Base-by-base conservation (phyloP, 2,888 invertebrate genomes). In the Nebria brevicollis region DNA sequence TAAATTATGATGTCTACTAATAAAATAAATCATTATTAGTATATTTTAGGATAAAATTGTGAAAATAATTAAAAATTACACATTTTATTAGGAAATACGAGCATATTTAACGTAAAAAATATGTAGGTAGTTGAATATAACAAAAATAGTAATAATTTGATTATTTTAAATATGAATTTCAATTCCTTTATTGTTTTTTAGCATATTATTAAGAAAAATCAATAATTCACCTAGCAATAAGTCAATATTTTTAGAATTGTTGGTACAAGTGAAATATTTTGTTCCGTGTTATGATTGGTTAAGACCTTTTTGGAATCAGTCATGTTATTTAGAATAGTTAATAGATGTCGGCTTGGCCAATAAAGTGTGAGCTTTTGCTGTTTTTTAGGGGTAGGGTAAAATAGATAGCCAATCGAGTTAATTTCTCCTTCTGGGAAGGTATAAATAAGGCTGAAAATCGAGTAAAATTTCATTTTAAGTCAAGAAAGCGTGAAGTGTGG, bases 301-400 rank as follows among this genome's bases (percentile, higher is more conserved):
- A 70, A 10, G 26, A 70, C 5, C 8, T 7, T 1, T 70, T 15
- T 70, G 20, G 26, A 13, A 15, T 8, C 70, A 34, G 15, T 5
- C 26, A 11, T 70, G 70, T 70, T 70, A 20, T 70, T 25, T 70
- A 26, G 70, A 70, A 25, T 10, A 70, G 70, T 1, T 70, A 70
- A 15, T 70, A 70, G 20, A 54, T 11, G 0, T 13, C 8, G 3
- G 6, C 3, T 70, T 7, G 34, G 25, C 70, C 70, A 70, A 70
- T 70, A 5, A 70, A 70, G 25, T 25, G 13, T 13, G 34, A 70
- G 13, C 20, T 70, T 20, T 70, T 20, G 70, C 25, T 10, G 8
- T 26, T 70, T 70, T 20, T 70, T 25, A 25, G 11, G 20, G 34
- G 15, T 15, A 25, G 26, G 11, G 70, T 70, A 10, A 15, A 70